Conservation (phyloP, 1,140 invertebrate species). For the Zaprionus camerounensis region DNA sequence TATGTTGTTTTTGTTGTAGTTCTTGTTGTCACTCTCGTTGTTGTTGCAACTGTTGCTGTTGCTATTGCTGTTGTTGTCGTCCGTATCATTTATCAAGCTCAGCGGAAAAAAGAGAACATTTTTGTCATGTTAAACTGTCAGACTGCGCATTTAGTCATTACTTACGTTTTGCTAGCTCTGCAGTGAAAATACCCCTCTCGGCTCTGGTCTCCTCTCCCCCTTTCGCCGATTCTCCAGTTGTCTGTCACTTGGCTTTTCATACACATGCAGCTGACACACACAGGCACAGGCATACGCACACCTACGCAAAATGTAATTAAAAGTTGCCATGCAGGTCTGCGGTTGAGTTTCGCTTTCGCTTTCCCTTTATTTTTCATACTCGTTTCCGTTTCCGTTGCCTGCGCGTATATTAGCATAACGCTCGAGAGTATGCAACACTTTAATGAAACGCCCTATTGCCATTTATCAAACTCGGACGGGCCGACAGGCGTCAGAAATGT, state of each 20-base stretch:
- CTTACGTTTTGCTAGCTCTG: constrained; percentile 65
- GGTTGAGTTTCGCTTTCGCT: constrained; percentile 57
- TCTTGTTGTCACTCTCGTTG: constrained; percentile 37
- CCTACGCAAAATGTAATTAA: constrained; percentile 74
- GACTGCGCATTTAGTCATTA: constrained; percentile 82
- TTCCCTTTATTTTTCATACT: constrained; percentile 41
- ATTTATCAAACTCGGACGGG: constrained; percentile 71
- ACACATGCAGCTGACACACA: constrained; percentile 45
- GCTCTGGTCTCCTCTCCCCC: background rate
- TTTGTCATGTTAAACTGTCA: constrained; percentile 82
- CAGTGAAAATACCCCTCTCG: background rate
- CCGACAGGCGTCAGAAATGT: constrained; percentile 64
- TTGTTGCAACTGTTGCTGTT: constrained; percentile 26
- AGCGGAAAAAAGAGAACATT: constrained; percentile 72
- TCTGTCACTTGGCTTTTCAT: constrained; percentile 55
- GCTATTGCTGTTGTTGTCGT: constrained; percentile 27
- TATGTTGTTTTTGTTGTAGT: constrained; percentile 23
- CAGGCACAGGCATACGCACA: constrained; percentile 19
- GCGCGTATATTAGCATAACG: constrained; percentile 64
- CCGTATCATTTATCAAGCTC: constrained; percentile 80
- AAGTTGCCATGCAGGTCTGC: constrained; percentile 78
- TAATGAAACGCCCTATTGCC: constrained; percentile 61
- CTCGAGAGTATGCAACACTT: constrained; percentile 72
- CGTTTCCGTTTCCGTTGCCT: constrained; percentile 15
- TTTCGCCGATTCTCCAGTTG: constrained; percentile 32